Conservation (phyloP, 2,113 vertebrate species). For the Pedetes capensis region DNA sequence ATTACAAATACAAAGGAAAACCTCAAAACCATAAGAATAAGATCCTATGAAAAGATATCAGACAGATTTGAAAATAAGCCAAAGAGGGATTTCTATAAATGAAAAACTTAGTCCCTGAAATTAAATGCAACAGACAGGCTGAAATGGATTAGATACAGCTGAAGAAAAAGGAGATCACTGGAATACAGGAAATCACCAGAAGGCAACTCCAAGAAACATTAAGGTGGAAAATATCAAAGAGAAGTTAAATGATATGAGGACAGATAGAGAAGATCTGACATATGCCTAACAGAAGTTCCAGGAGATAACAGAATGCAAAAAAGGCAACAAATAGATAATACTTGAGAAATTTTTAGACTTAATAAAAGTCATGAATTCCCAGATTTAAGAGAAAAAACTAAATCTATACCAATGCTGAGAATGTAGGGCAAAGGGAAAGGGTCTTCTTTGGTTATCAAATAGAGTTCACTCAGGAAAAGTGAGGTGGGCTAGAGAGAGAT, state of each 20-base stretch:
- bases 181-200: neutral
- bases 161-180: neutral
- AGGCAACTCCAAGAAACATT: neutral
- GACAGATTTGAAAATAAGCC: neutral
- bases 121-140: neutral
- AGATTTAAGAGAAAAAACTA: neutral
- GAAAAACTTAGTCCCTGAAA: neutral
- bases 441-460: neutral
- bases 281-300: neutral
- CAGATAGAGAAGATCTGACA: neutral
- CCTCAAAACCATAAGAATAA: neutral
- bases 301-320: neutral
- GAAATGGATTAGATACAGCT: neutral
- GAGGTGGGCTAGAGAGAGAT: neutral
- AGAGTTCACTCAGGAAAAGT: neutral
- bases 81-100: constrained; percentile 18
- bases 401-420: neutral
- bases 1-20: constrained; percentile 25
- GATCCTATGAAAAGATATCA: neutral
- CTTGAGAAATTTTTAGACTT: neutral
- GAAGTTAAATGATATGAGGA: neutral
- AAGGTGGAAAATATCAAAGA: neutral
- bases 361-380: neutral
- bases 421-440: neutral
- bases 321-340: neutral